Evolutionary conservation across 2,797 vertebrate species (phyloP).

Genomic region (Chaenodraco wilsoni): DNA sequence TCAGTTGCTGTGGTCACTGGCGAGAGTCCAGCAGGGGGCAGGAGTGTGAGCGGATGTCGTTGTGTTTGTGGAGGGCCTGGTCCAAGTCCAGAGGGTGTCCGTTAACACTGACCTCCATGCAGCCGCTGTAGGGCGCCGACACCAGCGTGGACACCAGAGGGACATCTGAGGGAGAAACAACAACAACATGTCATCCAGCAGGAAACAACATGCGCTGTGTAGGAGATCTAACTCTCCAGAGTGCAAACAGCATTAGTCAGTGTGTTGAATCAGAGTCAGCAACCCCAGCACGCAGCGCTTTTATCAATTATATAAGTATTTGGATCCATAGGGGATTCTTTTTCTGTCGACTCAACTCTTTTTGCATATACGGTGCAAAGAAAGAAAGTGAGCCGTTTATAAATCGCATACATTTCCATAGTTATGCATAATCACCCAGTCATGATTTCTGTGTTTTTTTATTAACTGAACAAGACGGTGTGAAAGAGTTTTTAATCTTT

Average conservation of each 20-base stretch:
- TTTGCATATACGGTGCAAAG: too few relatives aligned
- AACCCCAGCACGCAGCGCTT: conserved; percentile 5
- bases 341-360: too few relatives aligned
- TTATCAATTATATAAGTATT: neutral
- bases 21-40: conserved; percentile 87
- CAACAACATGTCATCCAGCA: conserved; percentile 25
- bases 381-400: too few relatives aligned
- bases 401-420: too few relatives aligned
- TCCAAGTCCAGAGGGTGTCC: conserved; percentile 89
- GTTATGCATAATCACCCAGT: too few relatives aligned
- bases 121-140: conserved; percentile 92
- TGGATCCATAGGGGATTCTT: too few relatives aligned
- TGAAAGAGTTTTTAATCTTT: neutral
- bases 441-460: too few relatives aligned
- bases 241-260: conserved; percentile 10
- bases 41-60: conserved; percentile 94
- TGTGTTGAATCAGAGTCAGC: neutral
- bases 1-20: conserved; percentile 62
- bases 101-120: conserved; percentile 90
- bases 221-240: neutral
- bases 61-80: conserved; percentile 91
- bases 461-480: too few relatives aligned
- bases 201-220: conserved; percentile 5
- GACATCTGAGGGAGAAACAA: conserved; percentile 84
- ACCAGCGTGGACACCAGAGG: conserved; percentile 89